These are phyloP conservation scores for Bombus waltoni DNA, from an alignment of 1,140 invertebrate species.

Conservation along the genomic window DNA sequence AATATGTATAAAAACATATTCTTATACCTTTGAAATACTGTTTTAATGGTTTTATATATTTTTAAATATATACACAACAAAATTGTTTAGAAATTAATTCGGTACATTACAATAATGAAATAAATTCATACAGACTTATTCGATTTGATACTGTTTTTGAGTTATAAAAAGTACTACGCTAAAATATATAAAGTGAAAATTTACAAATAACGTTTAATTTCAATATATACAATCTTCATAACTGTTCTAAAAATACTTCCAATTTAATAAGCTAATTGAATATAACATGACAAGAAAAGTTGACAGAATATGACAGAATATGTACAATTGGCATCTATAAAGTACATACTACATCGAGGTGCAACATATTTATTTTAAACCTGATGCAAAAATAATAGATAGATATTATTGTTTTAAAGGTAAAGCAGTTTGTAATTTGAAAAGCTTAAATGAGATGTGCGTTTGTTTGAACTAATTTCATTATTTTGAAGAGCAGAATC, in stretches of 20 bases:
- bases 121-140: background rate
- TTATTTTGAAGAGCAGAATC: background rate
- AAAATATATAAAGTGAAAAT: background rate
- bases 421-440: background rate
- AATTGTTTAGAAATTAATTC: background rate
- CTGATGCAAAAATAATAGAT: background rate
- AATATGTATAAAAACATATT: background rate
- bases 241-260: background rate
- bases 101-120: background rate
- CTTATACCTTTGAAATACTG: slow-evolving; percentile 15
- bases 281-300: background rate
- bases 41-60: slow-evolving; percentile 31
- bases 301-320: background rate
- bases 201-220: background rate
- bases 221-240: background rate
- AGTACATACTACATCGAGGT: background rate
- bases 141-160: background rate
- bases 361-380: background rate
- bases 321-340: background rate
- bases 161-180: background rate
- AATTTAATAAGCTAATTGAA: background rate
- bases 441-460: background rate
- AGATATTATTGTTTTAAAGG: background rate
- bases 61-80: background rate
- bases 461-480: background rate